Percentiles rank a stretch among this genome's conserved stretches.
phyloP scores from a whole-genome alignment of 2,797 vertebrate species.

The Amblyraja radiata region DNA sequence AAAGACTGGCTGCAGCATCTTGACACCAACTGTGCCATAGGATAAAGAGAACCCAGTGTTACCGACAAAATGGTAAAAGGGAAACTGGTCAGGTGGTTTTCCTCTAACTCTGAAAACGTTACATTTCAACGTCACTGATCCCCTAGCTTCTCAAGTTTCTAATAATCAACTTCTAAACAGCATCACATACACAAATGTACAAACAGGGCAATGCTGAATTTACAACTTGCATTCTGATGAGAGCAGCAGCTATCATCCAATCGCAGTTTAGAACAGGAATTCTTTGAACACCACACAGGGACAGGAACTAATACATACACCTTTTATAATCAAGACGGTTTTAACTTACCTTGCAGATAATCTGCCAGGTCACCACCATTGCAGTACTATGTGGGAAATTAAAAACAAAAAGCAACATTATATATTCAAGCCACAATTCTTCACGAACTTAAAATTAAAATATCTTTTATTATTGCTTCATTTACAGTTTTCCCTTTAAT shows the following conservation, averaged over 20 bases:
- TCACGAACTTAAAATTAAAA: not conserved
- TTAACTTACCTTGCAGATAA: conserved; percentile 89
- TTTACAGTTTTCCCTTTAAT: not conserved
- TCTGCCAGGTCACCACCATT: conserved; percentile 94
- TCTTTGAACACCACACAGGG: not conserved
- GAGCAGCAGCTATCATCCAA: not conserved
- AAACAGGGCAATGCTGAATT: not conserved
- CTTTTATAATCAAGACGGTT: not conserved
- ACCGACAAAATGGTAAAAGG: not conserved
- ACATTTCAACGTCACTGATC: not conserved
- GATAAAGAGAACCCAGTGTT: not conserved
- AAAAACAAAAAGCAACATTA: conserved; percentile 44
- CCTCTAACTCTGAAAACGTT: not conserved
- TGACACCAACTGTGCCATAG: not conserved
- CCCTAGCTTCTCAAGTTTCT: not conserved
- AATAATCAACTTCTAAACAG: not conserved
- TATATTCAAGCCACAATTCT: not conserved
- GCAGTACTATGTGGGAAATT: conserved; percentile 74
- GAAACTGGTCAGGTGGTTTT: not conserved
- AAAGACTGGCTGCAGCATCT: not conserved
- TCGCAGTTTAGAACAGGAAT: not conserved
- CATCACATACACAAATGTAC: not conserved
- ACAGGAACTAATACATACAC: no score
- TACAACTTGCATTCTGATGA: not conserved
- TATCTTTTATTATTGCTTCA: not conserved